phyloP scores from a whole-genome alignment of 2,797 vertebrate species.

The Acrossocheilus fasciatus region DNA sequence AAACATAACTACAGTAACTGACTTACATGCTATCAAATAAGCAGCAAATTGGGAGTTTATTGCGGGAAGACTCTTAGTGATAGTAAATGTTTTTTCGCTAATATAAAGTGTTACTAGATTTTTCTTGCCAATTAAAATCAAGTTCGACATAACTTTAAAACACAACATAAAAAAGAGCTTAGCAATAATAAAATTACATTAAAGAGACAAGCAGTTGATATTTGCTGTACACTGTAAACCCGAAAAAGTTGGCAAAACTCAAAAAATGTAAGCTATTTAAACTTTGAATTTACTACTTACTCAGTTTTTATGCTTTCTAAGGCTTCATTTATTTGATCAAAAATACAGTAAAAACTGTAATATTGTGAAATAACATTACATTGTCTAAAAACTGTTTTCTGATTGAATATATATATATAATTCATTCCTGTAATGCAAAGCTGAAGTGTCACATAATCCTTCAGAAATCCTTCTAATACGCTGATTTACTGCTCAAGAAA shows the following conservation, averaged over 20 bases:
- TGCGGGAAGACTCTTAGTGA: not conserved
- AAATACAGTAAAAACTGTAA: not conserved
- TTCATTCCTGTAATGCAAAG: not conserved
- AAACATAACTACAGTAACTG: not conserved
- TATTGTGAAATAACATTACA: not conserved
- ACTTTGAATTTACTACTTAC: no score
- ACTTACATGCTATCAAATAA: not conserved
- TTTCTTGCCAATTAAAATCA: not conserved
- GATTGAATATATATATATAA: not conserved
- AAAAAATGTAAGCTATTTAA: no score
- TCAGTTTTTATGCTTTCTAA: no score
- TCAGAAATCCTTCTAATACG: not conserved
- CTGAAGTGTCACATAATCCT: not conserved
- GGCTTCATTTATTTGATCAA: not conserved
- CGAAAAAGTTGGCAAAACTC: no score
- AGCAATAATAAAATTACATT: not conserved
- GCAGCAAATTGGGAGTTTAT: not conserved
- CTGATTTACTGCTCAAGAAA: not conserved
- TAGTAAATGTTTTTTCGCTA: not conserved
- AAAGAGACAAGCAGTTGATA: not conserved
- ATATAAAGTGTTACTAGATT: not conserved
- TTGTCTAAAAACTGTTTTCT: not conserved
- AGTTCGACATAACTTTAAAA: not conserved
- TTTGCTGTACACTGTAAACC: not conserved
- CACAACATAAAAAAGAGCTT: no score